Conservation (phyloP, 2,888 invertebrate genomes). For the Synergus itoensis region DNA sequence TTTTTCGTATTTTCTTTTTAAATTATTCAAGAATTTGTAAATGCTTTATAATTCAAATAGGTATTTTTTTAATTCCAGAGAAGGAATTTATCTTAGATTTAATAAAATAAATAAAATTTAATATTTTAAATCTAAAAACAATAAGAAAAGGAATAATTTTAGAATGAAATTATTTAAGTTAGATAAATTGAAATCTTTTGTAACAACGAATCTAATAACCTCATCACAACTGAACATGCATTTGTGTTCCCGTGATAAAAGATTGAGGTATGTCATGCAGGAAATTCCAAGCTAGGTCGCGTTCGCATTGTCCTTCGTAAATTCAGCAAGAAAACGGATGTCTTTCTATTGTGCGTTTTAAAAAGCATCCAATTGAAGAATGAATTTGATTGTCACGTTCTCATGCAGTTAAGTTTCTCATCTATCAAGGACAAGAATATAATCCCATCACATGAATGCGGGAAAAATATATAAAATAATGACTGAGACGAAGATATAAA, state of each 20-base stretch:
- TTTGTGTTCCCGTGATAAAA: constrained; percentile 7
- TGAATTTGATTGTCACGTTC: constrained; percentile 2
- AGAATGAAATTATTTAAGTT: neutral
- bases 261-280: constrained; percentile 25
- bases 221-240: constrained; percentile 2
- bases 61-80: too few relatives aligned
- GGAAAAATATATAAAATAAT: neutral
- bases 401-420: constrained; percentile 3
- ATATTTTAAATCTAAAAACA: too few relatives aligned
- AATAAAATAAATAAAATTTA: neutral
- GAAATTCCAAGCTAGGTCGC: constrained; percentile 36
- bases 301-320: constrained; percentile 17
- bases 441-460: neutral
- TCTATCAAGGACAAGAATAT: constrained; percentile 17
- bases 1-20: too few relatives aligned
- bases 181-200: neutral
- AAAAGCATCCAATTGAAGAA: constrained; percentile 13
- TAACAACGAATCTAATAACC: constrained; percentile 14
- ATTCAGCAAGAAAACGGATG: constrained; percentile 28
- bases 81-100: neutral
- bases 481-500: neutral
- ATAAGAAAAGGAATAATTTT: neutral
- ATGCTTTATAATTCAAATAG: too few relatives aligned
- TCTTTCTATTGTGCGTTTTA: constrained; percentile 11
- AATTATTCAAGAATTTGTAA: too few relatives aligned